Conservation (phyloP, 2,888 invertebrate species). For the Polydrusus pterygomalis region DNA sequence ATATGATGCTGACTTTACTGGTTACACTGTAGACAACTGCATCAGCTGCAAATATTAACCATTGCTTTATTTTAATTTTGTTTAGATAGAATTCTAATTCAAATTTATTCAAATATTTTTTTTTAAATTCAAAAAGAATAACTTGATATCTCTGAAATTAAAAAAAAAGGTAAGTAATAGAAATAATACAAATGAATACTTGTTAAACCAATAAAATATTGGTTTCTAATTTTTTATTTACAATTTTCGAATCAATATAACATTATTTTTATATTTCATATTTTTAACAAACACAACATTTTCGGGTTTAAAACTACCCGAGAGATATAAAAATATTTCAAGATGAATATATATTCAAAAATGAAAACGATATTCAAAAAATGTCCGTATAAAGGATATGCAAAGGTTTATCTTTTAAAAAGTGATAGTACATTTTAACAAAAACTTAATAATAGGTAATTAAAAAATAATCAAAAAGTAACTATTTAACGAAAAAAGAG, state of each 20-base stretch:
- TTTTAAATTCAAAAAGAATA: no score
- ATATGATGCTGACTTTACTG: no score
- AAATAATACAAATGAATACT: slow-evolving; percentile 9
- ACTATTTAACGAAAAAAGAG: not conserved
- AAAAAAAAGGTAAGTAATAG: not conserved
- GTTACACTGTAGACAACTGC: no score
- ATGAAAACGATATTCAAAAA: slow-evolving; percentile 30
- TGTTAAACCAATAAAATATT: slow-evolving; percentile 35
- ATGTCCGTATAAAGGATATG: slow-evolving; percentile 45
- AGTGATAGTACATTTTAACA: slow-evolving; percentile 29
- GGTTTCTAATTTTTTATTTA: slow-evolving; percentile 47
- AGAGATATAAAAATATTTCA: slow-evolving; percentile 50
- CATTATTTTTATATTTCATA: slow-evolving; percentile 54
- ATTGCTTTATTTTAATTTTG: no score
- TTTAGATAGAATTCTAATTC: no score
- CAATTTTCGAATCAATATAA: slow-evolving; percentile 47
- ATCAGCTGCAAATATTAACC: no score
- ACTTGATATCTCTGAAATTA: not conserved
- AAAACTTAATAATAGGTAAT: slow-evolving; percentile 6
- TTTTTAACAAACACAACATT: slow-evolving; percentile 49
- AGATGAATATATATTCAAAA: slow-evolving; percentile 45
- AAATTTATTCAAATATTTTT: no score
- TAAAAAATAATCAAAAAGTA: not conserved
- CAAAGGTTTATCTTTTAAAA: slow-evolving; percentile 23
- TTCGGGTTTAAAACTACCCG: slow-evolving; percentile 36